These are phyloP conservation scores for Limenitis camilla DNA, from an alignment of 2,888 invertebrate genomes.

Conservation along the genomic window DNA sequence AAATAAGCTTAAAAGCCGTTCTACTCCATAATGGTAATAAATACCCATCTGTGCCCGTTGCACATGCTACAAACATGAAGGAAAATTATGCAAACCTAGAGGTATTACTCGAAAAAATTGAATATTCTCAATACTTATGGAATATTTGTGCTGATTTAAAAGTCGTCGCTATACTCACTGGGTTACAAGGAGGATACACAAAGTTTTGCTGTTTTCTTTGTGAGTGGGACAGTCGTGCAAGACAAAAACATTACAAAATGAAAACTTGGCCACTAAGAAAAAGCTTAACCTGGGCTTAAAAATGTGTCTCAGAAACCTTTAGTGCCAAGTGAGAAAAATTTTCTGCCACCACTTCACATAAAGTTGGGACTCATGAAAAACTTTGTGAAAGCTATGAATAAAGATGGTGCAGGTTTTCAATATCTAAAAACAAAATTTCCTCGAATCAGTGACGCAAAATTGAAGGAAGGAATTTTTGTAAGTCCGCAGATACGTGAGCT, in stretches of 20 bases:
- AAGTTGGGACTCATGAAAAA: too few species aligned
- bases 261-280: neutral
- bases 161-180: neutral
- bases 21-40: constrained; percentile 9
- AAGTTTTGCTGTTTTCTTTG: constrained; percentile 6
- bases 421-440: too few species aligned
- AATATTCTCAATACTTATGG: constrained; percentile 1
- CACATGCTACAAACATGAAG: constrained; percentile 4
- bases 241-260: neutral
- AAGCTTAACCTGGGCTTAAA: neutral
- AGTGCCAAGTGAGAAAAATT: too few species aligned
- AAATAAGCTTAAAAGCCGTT: constrained; percentile 10
- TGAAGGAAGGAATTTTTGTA: too few species aligned
- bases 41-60: constrained; percentile 1
- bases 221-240: constrained; percentile 1
- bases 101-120: neutral
- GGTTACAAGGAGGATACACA: neutral
- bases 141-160: neutral
- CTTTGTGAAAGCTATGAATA: too few species aligned
- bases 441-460: too few species aligned
- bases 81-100: constrained; percentile 5
- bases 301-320: too few species aligned
- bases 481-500: too few species aligned
- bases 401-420: too few species aligned
- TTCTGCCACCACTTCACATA: too few species aligned